Evolutionary conservation across 2,113 vertebrate genomes (phyloP).

Genomic region (Epinephelus fuscoguttatus): DNA sequence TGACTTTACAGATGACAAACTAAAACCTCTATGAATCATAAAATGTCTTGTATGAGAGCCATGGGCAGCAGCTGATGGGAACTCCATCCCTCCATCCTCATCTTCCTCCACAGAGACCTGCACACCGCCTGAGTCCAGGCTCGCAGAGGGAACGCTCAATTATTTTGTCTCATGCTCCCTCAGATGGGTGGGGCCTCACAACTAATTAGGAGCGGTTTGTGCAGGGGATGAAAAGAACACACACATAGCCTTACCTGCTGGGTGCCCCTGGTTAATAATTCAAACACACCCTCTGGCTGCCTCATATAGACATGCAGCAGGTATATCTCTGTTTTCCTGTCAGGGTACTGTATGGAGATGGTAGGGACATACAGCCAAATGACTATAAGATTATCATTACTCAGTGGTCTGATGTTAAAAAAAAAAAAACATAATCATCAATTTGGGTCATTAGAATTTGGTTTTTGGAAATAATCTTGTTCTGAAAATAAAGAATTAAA

Average conservation of each 20-base stretch:
- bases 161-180: conserved; percentile 47
- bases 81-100: neutral
- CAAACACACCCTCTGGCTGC: conserved; percentile 51
- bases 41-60: too few species aligned
- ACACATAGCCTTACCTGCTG: conserved; percentile 59
- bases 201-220: conserved; percentile 57
- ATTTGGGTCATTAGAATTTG: too few species aligned
- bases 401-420: too few species aligned
- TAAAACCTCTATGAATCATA: neutral
- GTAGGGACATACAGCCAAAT: neutral
- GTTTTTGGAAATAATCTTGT: too few species aligned
- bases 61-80: neutral
- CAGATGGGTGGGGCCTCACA: conserved; percentile 29
- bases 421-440: too few species aligned
- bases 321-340: neutral
- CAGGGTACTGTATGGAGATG: neutral
- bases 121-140: neutral
- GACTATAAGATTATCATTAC: too few species aligned
- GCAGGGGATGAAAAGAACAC: conserved; percentile 41
- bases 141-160: conserved; percentile 33
- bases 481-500: too few species aligned
- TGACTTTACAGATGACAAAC: neutral
- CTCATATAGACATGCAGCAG: conserved; percentile 5
- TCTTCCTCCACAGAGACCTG: neutral
- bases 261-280: conserved; percentile 62